Evolutionary conservation across 2,888 invertebrate genomes (phyloP).

Genomic region (Rhopalosiphum nymphaeae): DNA sequence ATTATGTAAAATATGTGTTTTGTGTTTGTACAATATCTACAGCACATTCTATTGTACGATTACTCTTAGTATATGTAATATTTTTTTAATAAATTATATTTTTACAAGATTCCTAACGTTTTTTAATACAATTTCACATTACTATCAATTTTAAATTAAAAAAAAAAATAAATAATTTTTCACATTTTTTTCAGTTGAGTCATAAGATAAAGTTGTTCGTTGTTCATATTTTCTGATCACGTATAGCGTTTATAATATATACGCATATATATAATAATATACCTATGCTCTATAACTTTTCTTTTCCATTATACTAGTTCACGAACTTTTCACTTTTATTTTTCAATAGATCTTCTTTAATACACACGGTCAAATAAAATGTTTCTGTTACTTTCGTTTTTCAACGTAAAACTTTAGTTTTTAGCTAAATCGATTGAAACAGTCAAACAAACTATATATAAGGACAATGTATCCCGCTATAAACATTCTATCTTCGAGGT

Average conservation of each 20-base stretch:
- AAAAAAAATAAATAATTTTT: neutral
- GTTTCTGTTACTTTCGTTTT: neutral
- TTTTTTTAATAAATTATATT: neutral
- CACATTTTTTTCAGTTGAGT: neutral
- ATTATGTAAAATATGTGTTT: neutral
- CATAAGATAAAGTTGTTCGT: neutral
- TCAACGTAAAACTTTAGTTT: neutral
- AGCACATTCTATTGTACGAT: neutral
- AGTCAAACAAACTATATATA: neutral
- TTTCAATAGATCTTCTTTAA: neutral
- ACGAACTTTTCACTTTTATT: neutral
- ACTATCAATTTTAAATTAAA: neutral
- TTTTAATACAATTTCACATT: neutral
- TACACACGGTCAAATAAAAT: neutral
- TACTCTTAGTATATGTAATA: neutral
- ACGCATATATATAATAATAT: neutral
- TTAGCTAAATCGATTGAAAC: neutral
- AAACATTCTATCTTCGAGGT: neutral
- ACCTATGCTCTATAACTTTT: neutral
- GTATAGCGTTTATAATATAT: neutral
- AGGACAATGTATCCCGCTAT: neutral
- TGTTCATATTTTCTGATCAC: neutral
- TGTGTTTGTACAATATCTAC: neutral
- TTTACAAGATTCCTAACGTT: neutral
- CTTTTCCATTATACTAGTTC: neutral